phyloP scores from a whole-genome alignment of 92 coral and sea anemone species.

The Zoanthus sociatus region DNA sequence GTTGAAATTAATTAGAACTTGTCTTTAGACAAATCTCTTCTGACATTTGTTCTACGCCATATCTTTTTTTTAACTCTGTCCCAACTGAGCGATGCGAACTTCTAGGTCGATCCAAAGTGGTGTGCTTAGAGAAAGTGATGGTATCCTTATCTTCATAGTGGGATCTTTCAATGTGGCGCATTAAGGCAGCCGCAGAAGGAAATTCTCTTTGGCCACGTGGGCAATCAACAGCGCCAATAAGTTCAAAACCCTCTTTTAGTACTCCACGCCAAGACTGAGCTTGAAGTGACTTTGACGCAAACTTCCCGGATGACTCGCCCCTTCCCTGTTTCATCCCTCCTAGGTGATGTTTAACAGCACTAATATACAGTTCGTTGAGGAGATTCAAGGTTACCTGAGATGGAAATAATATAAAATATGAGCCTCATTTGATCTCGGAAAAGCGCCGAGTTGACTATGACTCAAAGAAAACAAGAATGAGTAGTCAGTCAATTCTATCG shows the following conservation, averaged over 20 bases:
- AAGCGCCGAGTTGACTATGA: constrained; percentile 48
- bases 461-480: neutral
- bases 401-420: constrained; percentile 21
- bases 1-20: too few species aligned
- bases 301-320: constrained; percentile 47
- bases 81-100: too few species aligned
- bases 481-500: neutral
- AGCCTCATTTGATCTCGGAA: constrained; percentile 52
- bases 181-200: constrained; percentile 46
- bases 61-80: too few species aligned
- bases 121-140: constrained; percentile 8
- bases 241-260: constrained; percentile 35
- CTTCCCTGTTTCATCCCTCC: constrained; percentile 47
- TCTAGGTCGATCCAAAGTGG: too few species aligned
- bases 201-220: constrained; percentile 38
- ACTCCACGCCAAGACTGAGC: constrained; percentile 46
- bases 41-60: too few species aligned
- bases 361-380: too few species aligned
- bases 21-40: too few species aligned
- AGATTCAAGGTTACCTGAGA: too few species aligned
- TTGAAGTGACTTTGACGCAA: constrained; percentile 48
- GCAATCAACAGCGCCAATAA: constrained; percentile 24
- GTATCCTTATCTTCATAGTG: constrained; percentile 38
- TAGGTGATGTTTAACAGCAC: constrained; percentile 37
- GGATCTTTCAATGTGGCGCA: constrained; percentile 45